Evolutionary conservation across 2,888 invertebrate species (phyloP).

Genomic region (Galerucella nymphaeae): DNA sequence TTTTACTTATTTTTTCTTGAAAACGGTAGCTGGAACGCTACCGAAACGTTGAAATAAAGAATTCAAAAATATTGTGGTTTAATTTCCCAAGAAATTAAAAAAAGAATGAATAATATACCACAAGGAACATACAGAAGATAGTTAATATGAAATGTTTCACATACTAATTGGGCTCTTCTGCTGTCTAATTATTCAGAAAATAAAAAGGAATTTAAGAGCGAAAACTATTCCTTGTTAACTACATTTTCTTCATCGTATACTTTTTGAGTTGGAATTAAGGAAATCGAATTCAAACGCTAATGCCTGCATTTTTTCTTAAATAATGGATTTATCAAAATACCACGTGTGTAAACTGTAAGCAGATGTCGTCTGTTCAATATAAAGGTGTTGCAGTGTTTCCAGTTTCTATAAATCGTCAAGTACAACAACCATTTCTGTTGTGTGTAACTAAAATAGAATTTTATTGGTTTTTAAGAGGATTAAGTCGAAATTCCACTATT

Average conservation of each 20-base stretch:
- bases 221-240: no score
- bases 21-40: no score
- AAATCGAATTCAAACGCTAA: conserved; percentile 1
- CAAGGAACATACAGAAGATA: no score
- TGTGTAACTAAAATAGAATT: conserved; percentile 21
- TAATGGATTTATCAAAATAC: conserved; percentile 7
- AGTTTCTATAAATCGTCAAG: conserved; percentile 20
- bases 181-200: no score
- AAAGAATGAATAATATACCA: no score
- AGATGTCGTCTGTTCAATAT: conserved; percentile 20
- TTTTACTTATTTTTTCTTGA: no score
- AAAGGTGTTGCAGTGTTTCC: conserved; percentile 11
- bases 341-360: conserved; percentile 16
- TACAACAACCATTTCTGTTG: conserved; percentile 6
- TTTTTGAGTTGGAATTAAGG: not conserved
- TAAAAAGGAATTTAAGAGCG: no score
- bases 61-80: no score
- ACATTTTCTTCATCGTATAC: not conserved
- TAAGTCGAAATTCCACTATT: conserved; percentile 9
- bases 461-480: conserved; percentile 20
- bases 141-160: no score
- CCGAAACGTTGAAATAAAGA: no score
- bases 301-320: not conserved
- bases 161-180: no score
- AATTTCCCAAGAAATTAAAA: no score